phyloP scores from a whole-genome alignment of 2,797 vertebrate genomes.

The Heterohyrax brucei region DNA sequence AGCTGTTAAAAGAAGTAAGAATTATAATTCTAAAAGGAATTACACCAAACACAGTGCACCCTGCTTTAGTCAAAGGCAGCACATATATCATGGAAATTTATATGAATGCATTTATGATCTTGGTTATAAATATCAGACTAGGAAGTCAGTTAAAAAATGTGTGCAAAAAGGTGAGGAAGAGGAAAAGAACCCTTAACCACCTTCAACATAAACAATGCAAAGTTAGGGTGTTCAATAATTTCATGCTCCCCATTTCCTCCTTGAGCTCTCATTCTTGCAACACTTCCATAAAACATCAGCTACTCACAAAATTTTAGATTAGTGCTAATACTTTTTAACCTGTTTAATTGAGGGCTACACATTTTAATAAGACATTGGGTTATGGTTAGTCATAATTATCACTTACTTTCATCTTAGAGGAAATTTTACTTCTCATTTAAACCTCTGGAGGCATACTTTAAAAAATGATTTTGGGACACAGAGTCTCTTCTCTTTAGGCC shows the following conservation, averaged over 20 bases:
- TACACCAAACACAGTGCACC: conserved; percentile 47
- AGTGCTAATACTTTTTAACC: conserved; percentile 75
- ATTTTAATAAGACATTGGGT: conserved; percentile 62
- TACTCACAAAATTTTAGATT: conserved; percentile 75
- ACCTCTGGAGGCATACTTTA: conserved; percentile 32
- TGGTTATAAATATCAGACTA: conserved; percentile 78
- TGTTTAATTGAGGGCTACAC: conserved; percentile 68
- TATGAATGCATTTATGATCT: conserved; percentile 77
- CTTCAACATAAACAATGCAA: conserved; percentile 65
- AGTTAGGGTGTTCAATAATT: conserved; percentile 1
- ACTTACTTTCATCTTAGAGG: conserved; percentile 60
- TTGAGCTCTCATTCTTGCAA: conserved; percentile 15
- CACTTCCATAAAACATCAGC: conserved; percentile 40
- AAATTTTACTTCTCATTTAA: conserved; percentile 43
- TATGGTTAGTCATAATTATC: conserved; percentile 7
- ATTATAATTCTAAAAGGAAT: conserved; percentile 63
- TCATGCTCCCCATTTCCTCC: background rate
- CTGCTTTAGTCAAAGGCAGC: conserved; percentile 77
- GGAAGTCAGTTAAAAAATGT: conserved; percentile 81
- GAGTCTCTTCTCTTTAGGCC: conserved; percentile 71
- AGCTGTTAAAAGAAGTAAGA: conserved; percentile 68
- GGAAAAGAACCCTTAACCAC: conserved; percentile 28
- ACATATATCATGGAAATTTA: conserved; percentile 79
- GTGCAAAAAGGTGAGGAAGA: conserved; percentile 70
- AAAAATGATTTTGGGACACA: background rate